Evolutionary conservation across 1,140 invertebrate genomes (phyloP).

Genomic region (Brachionus asplanchnoidis): DNA sequence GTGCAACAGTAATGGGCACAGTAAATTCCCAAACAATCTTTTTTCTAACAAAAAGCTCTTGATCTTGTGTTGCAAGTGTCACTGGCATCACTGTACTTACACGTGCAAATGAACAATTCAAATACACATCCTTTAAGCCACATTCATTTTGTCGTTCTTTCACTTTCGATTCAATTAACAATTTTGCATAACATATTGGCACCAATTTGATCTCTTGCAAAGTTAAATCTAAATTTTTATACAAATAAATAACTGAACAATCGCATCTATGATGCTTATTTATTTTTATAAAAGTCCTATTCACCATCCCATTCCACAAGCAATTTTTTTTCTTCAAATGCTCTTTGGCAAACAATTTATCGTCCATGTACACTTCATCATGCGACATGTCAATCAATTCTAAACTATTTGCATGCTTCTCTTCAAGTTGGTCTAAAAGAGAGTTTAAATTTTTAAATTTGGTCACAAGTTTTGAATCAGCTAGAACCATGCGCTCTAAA

Average conservation of each 20-base stretch:
- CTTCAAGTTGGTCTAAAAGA: not conserved
- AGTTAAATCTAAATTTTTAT: not conserved
- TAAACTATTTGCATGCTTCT: not conserved
- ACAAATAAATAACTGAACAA: not conserved
- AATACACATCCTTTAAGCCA: not conserved
- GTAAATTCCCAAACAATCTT: not conserved
- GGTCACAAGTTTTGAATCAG: not conserved
- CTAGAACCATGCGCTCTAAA: not conserved
- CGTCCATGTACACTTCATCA: not conserved
- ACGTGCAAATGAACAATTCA: not conserved
- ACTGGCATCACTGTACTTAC: not conserved
- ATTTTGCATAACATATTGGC: not conserved
- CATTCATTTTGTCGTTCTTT: not conserved
- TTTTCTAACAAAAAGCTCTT: not conserved
- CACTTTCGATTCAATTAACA: not conserved
- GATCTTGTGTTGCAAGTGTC: not conserved
- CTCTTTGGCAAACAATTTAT: not conserved
- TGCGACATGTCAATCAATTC: not conserved
- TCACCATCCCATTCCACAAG: not conserved
- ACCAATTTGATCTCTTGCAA: not conserved
- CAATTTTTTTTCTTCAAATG: not conserved
- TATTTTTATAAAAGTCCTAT: conserved; percentile 3
- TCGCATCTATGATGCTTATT: not conserved
- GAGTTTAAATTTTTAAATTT: conserved; percentile 18
- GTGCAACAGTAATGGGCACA: not conserved